Percentiles rank a stretch among this genome's conserved stretches.
Conservation (phyloP, 2,888 invertebrate species). For the Leptinotarsa juncta region DNA sequence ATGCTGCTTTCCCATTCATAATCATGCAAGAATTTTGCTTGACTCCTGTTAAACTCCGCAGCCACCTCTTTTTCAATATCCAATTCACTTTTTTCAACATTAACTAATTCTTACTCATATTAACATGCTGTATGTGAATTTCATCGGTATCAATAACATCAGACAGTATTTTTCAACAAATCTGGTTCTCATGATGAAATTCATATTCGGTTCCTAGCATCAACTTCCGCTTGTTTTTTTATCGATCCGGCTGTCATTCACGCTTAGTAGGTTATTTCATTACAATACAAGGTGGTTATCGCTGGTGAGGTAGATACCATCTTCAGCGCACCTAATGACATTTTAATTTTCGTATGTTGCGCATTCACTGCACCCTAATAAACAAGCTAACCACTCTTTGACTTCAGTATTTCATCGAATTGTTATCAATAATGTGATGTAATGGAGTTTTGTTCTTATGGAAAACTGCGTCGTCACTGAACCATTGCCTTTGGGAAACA, state of each 20-base stretch:
- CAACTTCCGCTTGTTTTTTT: neutral
- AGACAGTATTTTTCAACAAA: neutral
- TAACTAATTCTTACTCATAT: too few relatives aligned
- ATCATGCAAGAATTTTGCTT: too few relatives aligned
- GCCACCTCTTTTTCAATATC: too few relatives aligned
- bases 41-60: too few relatives aligned
- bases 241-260: constrained; percentile 9
- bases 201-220: neutral
- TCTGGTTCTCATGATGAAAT: neutral
- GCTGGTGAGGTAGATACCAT: constrained; percentile 48
- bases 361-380: constrained; percentile 26
- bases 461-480: neutral
- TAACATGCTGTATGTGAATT: too few relatives aligned
- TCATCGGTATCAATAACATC: too few relatives aligned
- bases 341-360: constrained; percentile 52
- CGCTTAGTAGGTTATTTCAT: constrained; percentile 10
- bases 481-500: neutral
- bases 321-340: constrained; percentile 51
- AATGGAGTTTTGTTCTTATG: neutral
- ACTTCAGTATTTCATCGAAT: constrained; percentile 11
- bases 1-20: too few relatives aligned
- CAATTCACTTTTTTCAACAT: too few relatives aligned
- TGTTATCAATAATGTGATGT: neutral
- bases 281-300: constrained; percentile 38
- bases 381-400: constrained; percentile 6